Evolutionary conservation across 1,140 invertebrate genomes (phyloP), one percentile per base, ranked within the genome.

Genomic region (Arctopsyche grandis): DNA sequence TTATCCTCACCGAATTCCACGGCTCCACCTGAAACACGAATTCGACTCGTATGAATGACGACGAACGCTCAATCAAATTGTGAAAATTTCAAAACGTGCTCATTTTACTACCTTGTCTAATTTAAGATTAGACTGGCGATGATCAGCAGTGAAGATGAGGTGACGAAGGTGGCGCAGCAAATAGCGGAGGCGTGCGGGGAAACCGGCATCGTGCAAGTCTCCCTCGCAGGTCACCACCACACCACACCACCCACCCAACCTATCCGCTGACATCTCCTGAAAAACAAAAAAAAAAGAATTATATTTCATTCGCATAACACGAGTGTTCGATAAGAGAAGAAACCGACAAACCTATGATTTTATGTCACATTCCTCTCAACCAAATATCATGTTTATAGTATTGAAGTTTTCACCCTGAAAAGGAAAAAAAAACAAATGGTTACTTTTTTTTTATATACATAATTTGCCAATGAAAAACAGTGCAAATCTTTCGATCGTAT

Each of bases 1-100:
- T 98, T 86, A 99, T 96, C 88, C 96, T 93, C 83, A 99, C 97
- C 85, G 96, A 97, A 90, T 98, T 98, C 97, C 97, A 98, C 91
- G 97, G 97, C 91, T 99, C 97, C 89, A 98, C 94, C 91, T 98
- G 84, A 12, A 43, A 21, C 7, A 7, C 12, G n/a, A n/a, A n/a
- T n/a, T n/a, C n/a, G n/a, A n/a, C n/a, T n/a, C 12, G 5, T 46
- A 46, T 46, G 12, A 46, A 46, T 16, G 16, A 0, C 1, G 5
- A 63, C 21, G 4, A 22, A 12, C 22, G 24, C 26, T 22, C 5
- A 66, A 22, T 66, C 9, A 26, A 5, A 66, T 3, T 60, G n/a
- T 60, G 16, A 52, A 24, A 38, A 73, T 9, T 12, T n/a, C n/a
- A n/a, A n/a, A n/a, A n/a, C n/a, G n/a, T n/a, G n/a, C n/a, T n/a